Conservation (phyloP, 1,140 invertebrate genomes). For the Alviniconcha marisindica region DNA sequence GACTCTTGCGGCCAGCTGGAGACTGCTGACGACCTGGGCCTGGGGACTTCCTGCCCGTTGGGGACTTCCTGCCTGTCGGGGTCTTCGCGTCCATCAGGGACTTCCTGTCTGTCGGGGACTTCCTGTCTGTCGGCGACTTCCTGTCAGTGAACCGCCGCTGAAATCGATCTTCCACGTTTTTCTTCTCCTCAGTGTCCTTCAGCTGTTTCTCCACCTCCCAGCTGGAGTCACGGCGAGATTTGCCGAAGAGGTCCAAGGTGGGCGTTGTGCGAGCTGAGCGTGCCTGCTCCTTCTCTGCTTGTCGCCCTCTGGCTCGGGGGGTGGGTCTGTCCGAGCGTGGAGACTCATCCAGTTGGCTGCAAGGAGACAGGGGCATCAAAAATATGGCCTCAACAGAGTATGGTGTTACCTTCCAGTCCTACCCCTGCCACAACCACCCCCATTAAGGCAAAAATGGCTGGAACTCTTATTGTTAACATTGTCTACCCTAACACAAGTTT, state of each 20-base stretch:
- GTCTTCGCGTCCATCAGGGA: slow-evolving; percentile 17
- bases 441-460: too few relatives aligned
- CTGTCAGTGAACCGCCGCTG: not conserved
- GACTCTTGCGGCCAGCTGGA: too few relatives aligned
- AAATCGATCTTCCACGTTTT: slow-evolving; percentile 6
- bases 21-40: too few relatives aligned
- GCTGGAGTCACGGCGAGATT: slow-evolving; percentile 19
- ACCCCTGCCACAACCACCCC: too few relatives aligned
- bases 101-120: slow-evolving; percentile 7
- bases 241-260: slow-evolving; percentile 42
- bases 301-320: slow-evolving; percentile 39
- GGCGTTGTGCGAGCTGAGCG: slow-evolving; percentile 37
- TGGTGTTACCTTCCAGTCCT: too few relatives aligned
- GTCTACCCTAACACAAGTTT: too few relatives aligned
- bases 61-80: slow-evolving; percentile 30
- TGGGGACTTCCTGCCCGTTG: not conserved
- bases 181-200: slow-evolving; percentile 31
- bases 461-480: too few relatives aligned
- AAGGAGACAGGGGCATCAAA: not conserved
- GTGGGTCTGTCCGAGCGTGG: slow-evolving; percentile 43
- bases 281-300: not conserved
- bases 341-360: slow-evolving; percentile 40
- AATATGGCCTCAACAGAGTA: too few relatives aligned
- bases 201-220: slow-evolving; percentile 34
- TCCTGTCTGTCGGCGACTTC: slow-evolving; percentile 37